Evolutionary conservation across 2,113 vertebrate genomes (phyloP), one percentile per base, ranked within the genome.

Genomic region (Pelecanoides urinatrix): DNA sequence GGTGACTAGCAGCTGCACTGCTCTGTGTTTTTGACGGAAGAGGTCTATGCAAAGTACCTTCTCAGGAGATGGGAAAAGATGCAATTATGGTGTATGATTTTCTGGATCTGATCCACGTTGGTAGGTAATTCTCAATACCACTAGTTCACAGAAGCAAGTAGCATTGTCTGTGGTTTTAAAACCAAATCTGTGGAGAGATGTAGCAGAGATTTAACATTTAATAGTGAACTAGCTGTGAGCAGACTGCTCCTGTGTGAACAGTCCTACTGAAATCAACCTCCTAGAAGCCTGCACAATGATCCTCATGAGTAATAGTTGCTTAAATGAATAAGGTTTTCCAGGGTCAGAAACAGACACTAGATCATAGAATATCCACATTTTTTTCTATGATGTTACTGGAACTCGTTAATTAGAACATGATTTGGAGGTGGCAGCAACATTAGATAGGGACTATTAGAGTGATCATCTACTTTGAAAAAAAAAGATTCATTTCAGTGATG

Each of bases 251-350:
- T 79, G 81, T 32, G 1, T 71, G 72, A 83, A 53, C 40, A 38
- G 71, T 19, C 55, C 32, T 25, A 8, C 58, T 63, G 49, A 67
- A 58, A 58, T 30, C 67, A 86, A 9, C 71, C 62, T 88, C 62
- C 44, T 67, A 44, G 82, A 76, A 88, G 30, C 67, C 61, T 16
- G 32, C 26, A 8, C 76, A 74, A 10, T 62, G 62, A 66, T 80
- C 58, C 67, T 92, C 26, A 32, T 80, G 72, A 88, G 47, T 88
- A 94, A 91, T 42, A 65, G 74, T 83, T 80, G 36, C 71, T 63
- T 74, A 91, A 77, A 91, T 77, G 50, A 77, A 34, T 59, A 77
- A 95, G n/a, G 55, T 27, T 95, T 88, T 66, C 82, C 92, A 77
- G 68, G 75, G 83, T 94, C 91, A 91, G 79, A 59, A 91, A n/a